A percentile compares a stretch with the other conserved stretches of the same genome.
Conservation (phyloP, 1,140 invertebrate species). For the Dreissena polymorpha region DNA sequence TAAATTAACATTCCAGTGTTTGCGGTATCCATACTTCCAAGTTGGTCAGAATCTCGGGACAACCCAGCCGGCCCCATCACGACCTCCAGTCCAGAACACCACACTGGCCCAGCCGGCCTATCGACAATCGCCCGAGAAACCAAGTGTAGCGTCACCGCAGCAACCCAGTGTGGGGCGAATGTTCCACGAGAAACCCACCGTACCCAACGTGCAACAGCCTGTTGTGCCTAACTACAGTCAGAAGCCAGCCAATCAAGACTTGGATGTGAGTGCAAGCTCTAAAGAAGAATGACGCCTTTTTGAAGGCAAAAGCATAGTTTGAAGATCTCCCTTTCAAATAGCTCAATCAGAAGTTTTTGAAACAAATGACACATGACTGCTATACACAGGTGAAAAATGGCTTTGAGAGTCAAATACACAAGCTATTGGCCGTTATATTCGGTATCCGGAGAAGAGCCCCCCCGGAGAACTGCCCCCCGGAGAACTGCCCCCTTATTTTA, state of each 20-base stretch:
- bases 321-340: too few relatives aligned
- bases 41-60: conserved; percentile 82
- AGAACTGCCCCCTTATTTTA: too few relatives aligned
- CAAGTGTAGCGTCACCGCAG: not conserved
- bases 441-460: too few relatives aligned
- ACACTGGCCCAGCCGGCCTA: conserved; percentile 36
- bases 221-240: conserved; percentile 49
- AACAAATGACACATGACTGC: too few relatives aligned
- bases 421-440: too few relatives aligned
- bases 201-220: conserved; percentile 45
- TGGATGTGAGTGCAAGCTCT: conserved; percentile 19
- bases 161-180: not conserved
- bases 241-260: conserved; percentile 34
- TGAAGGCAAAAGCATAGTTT: too few relatives aligned
- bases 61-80: conserved; percentile 49
- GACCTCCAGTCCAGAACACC: conserved; percentile 19
- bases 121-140: not conserved
- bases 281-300: too few relatives aligned
- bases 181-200: conserved; percentile 41
- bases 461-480: too few relatives aligned
- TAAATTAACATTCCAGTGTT: conserved; percentile 70
- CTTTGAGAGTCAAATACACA: too few relatives aligned
- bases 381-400: too few relatives aligned
- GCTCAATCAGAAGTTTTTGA: too few relatives aligned
- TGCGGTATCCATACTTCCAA: conserved; percentile 90